These are phyloP conservation scores for Tupaia tana DNA, from an alignment of 2,113 vertebrate species.

Conservation along the genomic window DNA sequence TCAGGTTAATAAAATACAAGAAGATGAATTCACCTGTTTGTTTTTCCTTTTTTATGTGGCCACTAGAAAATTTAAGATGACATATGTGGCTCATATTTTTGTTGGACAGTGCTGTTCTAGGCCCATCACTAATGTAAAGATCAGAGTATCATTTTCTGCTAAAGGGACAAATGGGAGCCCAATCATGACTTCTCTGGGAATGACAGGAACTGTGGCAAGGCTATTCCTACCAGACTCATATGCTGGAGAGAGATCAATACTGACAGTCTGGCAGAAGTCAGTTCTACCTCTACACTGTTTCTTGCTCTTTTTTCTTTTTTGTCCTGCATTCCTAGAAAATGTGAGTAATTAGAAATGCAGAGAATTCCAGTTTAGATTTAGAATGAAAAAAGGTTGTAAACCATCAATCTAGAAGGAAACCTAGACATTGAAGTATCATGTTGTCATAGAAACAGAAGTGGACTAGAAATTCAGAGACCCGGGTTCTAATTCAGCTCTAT, in stretches of 20 bases:
- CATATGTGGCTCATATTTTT: slow-evolving; percentile 36
- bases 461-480: slow-evolving; percentile 36
- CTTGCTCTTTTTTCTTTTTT: not conserved
- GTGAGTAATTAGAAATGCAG: slow-evolving; percentile 20
- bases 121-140: not conserved
- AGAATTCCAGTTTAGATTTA: slow-evolving; percentile 64
- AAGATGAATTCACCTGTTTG: slow-evolving; percentile 49
- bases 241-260: not conserved
- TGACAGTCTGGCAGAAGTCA: not conserved
- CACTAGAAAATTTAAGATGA: slow-evolving; percentile 47
- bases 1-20: slow-evolving; percentile 38
- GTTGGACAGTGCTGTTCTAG: not conserved
- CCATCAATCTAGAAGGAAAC: slow-evolving; percentile 51
- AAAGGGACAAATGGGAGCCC: not conserved
- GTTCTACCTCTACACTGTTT: not conserved
- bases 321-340: slow-evolving; percentile 17
- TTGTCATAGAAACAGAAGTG: slow-evolving; percentile 34
- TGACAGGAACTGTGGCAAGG: not conserved
- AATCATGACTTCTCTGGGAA: not conserved
- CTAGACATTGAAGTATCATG: slow-evolving; percentile 23
- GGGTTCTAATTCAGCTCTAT: slow-evolving; percentile 52
- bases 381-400: not conserved
- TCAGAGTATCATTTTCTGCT: not conserved
- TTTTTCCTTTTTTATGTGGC: slow-evolving; percentile 21
- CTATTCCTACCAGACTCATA: not conserved